These are phyloP conservation scores for Protophormia terraenovae DNA, from an alignment of 2,888 invertebrate species.

Conservation along the genomic window DNA sequence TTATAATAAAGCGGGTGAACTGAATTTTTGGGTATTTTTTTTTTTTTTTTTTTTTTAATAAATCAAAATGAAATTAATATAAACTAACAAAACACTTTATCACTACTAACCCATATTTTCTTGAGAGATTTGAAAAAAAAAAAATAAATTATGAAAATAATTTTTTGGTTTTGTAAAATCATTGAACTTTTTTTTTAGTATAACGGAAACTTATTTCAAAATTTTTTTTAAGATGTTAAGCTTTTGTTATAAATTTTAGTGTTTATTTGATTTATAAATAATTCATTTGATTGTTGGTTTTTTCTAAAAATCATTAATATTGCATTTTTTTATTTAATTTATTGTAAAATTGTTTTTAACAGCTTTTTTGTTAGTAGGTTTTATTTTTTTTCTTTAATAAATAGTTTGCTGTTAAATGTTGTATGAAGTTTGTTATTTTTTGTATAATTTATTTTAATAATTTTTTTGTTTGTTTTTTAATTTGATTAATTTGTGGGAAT, in stretches of 20 bases:
- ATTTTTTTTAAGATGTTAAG: neutral
- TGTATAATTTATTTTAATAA: neutral
- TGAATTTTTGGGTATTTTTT: neutral
- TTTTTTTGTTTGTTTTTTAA: neutral
- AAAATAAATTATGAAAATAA: neutral
- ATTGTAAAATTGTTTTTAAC: neutral
- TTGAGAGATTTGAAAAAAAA: neutral
- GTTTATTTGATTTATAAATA: slow-evolving; percentile 35
- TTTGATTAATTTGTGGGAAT: slow-evolving; percentile 14
- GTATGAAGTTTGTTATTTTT: slow-evolving; percentile 25
- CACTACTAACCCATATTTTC: neutral
- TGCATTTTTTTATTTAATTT: neutral
- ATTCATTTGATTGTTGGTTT: slow-evolving; percentile 18
- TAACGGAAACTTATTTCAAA: neutral
- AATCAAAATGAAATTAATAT: neutral
- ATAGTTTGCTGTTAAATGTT: slow-evolving; percentile 16
- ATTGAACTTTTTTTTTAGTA: neutral
- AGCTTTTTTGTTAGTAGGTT: neutral
- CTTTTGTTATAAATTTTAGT: neutral
- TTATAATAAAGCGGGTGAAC: neutral
- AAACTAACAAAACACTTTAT: neutral
- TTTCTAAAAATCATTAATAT: slow-evolving; percentile 12
- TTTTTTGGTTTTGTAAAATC: neutral
- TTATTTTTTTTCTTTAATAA: slow-evolving; percentile 10
- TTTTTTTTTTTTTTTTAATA: neutral